A percentile compares a stretch with the other conserved stretches of the same genome.
Evolutionary conservation across 2,113 vertebrate genomes (phyloP).

Genomic region (Onychorhynchus coronatus): DNA sequence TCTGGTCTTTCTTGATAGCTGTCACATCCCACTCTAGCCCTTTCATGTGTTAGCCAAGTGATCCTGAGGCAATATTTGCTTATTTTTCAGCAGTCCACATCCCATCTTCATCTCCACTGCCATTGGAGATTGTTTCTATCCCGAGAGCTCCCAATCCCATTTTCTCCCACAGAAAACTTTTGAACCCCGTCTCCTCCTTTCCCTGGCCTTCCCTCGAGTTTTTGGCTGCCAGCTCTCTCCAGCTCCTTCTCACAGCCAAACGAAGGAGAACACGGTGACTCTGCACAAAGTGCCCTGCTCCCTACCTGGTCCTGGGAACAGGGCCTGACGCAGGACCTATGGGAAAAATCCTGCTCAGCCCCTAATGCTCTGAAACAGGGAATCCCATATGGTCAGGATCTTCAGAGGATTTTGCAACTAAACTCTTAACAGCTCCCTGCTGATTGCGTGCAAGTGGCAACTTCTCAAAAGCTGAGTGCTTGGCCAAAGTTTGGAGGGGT

Average conservation of each 20-base stretch:
- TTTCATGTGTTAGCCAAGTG: not conserved
- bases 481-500: not conserved
- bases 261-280: not conserved
- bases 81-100: not conserved
- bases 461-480: constrained; percentile 38
- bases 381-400: constrained; percentile 40
- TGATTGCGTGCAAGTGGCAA: constrained; percentile 44
- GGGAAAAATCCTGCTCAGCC: constrained; percentile 8
- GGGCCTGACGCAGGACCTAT: not conserved
- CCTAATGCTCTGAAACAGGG: not conserved
- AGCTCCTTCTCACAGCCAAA: not conserved
- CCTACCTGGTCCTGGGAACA: not conserved
- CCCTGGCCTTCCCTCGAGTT: not conserved
- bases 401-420: constrained; percentile 51
- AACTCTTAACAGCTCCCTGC: constrained; percentile 39
- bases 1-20: not conserved
- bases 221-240: not conserved
- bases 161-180: not conserved
- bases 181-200: not conserved
- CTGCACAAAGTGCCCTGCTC: not conserved
- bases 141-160: not conserved
- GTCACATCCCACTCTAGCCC: not conserved
- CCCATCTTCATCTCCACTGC: not conserved
- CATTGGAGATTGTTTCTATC: not conserved
- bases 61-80: not conserved